A percentile compares a stretch with the other conserved stretches of the same genome.
Conservation (phyloP, 2,888 invertebrate species). For the Lepidocyrtoides sp. region DNA sequence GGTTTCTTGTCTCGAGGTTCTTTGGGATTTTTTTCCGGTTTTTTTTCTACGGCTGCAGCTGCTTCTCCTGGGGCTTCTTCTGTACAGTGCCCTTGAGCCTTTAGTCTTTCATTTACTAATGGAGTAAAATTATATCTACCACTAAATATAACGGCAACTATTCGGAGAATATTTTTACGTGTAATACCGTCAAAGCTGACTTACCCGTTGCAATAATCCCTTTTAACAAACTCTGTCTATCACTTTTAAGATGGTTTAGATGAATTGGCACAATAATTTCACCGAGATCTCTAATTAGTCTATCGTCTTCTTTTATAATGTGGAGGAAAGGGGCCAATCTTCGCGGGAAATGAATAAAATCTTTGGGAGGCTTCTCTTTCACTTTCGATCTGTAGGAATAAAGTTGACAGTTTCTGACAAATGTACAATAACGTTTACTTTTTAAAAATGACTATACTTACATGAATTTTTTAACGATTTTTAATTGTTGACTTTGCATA, state of each 20-base stretch:
- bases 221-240: constrained; percentile 63
- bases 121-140: background rate
- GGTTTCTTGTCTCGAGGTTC: background rate
- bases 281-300: constrained; percentile 68
- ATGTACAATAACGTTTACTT: background rate
- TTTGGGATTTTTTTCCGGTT: background rate
- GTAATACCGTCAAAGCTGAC: background rate
- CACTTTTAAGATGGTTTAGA: constrained; percentile 68
- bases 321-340: constrained; percentile 65
- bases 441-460: constrained; percentile 14
- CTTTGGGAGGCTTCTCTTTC: constrained; percentile 34
- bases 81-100: background rate
- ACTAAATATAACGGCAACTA: background rate
- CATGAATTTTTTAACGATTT: constrained; percentile 71
- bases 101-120: constrained; percentile 11
- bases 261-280: constrained; percentile 74
- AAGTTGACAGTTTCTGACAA: background rate
- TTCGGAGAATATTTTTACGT: background rate
- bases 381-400: constrained; percentile 8
- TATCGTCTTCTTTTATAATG: constrained; percentile 64
- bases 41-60: background rate
- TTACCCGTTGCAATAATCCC: constrained; percentile 55
- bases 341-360: constrained; percentile 60
- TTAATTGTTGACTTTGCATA: constrained; percentile 69
- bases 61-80: background rate